Conservation (phyloP, 1,140 invertebrate genomes). For the Hormaphis cornu region DNA sequence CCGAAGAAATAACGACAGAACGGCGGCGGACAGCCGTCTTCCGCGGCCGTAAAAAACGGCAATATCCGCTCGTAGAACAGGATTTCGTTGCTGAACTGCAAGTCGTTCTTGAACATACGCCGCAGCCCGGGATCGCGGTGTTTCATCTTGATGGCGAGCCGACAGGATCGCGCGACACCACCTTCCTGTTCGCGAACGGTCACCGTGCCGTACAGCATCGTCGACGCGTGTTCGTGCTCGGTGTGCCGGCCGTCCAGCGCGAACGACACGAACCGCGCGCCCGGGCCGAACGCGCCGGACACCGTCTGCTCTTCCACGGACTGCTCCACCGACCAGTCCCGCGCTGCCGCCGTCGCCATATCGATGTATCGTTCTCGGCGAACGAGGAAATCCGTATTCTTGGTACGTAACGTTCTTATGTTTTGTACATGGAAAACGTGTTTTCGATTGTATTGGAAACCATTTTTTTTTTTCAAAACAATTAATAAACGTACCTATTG, state of each 20-base stretch:
- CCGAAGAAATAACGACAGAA: not conserved
- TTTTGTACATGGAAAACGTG: too few species aligned
- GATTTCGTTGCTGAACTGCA: constrained; percentile 27
- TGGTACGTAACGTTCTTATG: too few species aligned
- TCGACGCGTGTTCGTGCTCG: constrained; percentile 15
- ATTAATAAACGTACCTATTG: too few species aligned
- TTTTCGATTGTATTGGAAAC: too few species aligned
- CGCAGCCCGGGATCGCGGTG: not conserved
- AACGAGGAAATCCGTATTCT: too few species aligned
- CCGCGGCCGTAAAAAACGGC: not conserved
- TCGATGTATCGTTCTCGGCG: too few species aligned
- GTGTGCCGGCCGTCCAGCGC: not conserved
- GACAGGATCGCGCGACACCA: too few species aligned
- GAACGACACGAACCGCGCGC: not conserved
- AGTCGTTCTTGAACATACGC: not conserved
- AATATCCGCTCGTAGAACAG: constrained; percentile 22
- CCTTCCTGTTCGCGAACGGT: not conserved
- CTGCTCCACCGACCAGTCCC: too few species aligned
- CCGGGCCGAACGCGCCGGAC: not conserved
- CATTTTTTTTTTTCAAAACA: too few species aligned
- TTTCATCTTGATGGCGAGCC: constrained; percentile 5
- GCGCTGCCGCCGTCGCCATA: too few species aligned
- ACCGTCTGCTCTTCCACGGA: too few species aligned
- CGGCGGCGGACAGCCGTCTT: too few species aligned
- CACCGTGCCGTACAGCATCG: not conserved